Conservation (phyloP, 2,888 invertebrate species). For the Caenorhabditis japonica region DNA sequence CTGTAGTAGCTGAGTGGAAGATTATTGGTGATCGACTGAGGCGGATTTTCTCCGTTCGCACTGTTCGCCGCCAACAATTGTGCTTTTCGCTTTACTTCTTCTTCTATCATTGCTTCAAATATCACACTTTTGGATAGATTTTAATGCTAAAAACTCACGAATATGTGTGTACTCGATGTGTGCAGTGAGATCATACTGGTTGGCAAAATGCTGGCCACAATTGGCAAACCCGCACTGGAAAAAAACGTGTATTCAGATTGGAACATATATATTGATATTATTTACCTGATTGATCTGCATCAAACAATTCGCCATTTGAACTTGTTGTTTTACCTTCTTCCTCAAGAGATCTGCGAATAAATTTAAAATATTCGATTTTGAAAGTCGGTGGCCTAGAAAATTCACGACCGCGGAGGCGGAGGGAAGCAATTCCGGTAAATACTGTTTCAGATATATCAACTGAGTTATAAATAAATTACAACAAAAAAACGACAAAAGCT, state of each 20-base stretch:
- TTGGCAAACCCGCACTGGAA: conserved; percentile 48
- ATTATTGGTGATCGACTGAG: conserved; percentile 25
- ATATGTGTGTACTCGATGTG: conserved; percentile 62
- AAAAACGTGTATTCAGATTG: too few species aligned
- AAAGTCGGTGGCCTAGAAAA: conserved; percentile 23
- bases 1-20: conserved; percentile 60
- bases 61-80: not conserved
- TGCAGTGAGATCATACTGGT: conserved; percentile 59
- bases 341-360: not conserved
- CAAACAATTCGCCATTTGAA: conserved; percentile 36
- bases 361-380: conserved; percentile 5
- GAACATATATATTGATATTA: too few species aligned
- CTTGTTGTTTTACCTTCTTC: not conserved
- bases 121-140: not conserved
- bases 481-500: too few species aligned
- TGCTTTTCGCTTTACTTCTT: conserved; percentile 47
- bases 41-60: conserved; percentile 9
- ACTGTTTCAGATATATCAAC: too few species aligned
- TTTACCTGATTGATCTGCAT: conserved; percentile 39
- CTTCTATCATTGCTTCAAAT: conserved; percentile 52
- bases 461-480: too few species aligned
- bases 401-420: not conserved
- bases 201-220: conserved; percentile 54
- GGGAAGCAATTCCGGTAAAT: too few species aligned
- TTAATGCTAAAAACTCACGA: conserved; percentile 35